A percentile compares a stretch with the other conserved stretches of the same genome.
phyloP scores from a whole-genome alignment of 1,140 invertebrate species.

The Oscheius sp. region DNA sequence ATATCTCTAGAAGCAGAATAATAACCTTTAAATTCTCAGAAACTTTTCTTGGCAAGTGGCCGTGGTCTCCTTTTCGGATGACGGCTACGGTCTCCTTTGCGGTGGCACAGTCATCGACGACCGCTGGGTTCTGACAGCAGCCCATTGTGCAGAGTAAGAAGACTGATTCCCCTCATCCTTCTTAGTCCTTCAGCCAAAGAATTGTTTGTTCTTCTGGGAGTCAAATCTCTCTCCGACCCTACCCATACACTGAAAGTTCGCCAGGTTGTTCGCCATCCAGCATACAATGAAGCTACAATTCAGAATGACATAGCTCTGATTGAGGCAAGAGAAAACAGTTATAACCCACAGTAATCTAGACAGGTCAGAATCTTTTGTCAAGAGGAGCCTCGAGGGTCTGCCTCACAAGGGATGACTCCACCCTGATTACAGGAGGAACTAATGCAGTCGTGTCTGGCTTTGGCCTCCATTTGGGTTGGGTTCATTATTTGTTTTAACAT shows the following conservation, averaged over 20 bases:
- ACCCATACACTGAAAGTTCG: not conserved
- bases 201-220: not conserved
- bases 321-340: too few relatives aligned
- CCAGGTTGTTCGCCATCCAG: not conserved
- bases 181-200: not conserved
- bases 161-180: not conserved
- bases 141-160: not conserved
- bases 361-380: not conserved
- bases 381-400: not conserved
- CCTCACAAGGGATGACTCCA: not conserved
- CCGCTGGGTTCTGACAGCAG: not conserved
- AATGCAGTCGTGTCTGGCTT: not conserved
- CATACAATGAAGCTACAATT: not conserved
- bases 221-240: not conserved
- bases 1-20: not conserved
- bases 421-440: not conserved
- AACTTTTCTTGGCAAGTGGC: conserved; percentile 4
- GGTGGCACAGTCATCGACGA: not conserved
- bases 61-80: not conserved
- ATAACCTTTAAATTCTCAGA: too few relatives aligned
- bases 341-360: too few relatives aligned
- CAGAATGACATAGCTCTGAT: not conserved
- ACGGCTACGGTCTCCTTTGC: not conserved
- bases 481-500: too few relatives aligned
- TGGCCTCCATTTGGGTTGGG: not conserved